phyloP scores from a whole-genome alignment of 2,113 vertebrate species.

The Toxotes chatareus region DNA sequence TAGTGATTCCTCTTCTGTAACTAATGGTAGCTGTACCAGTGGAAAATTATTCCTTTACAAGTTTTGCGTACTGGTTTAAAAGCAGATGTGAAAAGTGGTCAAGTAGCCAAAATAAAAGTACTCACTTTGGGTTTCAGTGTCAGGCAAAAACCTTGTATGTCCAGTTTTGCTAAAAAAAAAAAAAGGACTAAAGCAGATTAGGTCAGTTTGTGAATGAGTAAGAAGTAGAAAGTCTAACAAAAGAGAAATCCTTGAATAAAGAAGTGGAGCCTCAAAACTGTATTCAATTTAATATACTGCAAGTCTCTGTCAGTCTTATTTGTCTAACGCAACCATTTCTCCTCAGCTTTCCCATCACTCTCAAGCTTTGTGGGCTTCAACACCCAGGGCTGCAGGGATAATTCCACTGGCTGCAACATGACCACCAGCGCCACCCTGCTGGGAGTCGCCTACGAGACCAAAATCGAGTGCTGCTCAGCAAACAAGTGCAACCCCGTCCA shows the following conservation, averaged over 20 bases:
- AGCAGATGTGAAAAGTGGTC: no score
- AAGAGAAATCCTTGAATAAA: neutral
- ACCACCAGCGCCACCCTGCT: slow-evolving; percentile 10
- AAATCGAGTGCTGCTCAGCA: slow-evolving; percentile 55
- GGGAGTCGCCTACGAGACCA: accelerated
- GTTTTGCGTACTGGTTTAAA: no score
- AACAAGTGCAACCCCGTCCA: slow-evolving; percentile 66
- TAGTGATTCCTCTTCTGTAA: neutral
- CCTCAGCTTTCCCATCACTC: slow-evolving; percentile 60
- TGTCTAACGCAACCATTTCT: slow-evolving; percentile 17
- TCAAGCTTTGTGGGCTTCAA: slow-evolving; percentile 50
- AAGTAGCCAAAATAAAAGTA: no score
- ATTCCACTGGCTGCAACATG: accelerated
- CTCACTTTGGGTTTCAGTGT: neutral
- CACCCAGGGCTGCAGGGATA: slow-evolving; percentile 52
- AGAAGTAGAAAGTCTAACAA: neutral
- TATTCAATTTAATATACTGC: no score
- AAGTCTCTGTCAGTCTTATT: neutral
- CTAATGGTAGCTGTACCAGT: neutral
- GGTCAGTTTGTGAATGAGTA: neutral
- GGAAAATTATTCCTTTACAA: neutral
- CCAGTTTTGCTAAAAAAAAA: neutral
- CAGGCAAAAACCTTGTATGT: neutral
- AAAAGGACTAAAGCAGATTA: no score
- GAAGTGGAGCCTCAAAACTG: neutral